Base-by-base conservation (phyloP, 53 echinoderm and acorn worm species). In the Temnopleurus reevesii region DNA sequence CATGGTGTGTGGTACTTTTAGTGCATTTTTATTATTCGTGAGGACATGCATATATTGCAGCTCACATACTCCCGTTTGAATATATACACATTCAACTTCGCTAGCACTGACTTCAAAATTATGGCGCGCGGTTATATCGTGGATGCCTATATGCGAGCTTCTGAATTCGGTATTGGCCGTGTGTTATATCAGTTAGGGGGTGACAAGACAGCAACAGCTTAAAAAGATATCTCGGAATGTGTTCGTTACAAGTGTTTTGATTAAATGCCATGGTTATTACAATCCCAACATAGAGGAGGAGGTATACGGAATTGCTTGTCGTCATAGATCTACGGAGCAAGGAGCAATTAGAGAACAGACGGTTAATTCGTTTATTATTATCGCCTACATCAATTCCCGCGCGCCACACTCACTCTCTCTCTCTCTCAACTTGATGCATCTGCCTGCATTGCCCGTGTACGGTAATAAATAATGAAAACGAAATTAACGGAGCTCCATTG, bases 401-500 rank as follows among this genome's bases (percentile, higher is more conserved):
- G 77, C 77, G 77, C 25, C n/a, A n/a, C n/a, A n/a, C n/a, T n/a
- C n/a, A n/a, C n/a, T n/a, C n/a, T n/a, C n/a, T n/a, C n/a, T n/a
- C n/a, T n/a, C n/a, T n/a, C n/a, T 25, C 77, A 77, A 77, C 77
- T 77, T 77, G 77, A 77, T 45, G 77, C 77, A 24, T 45, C 77
- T 45, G 12, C 25, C 46, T 77, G 77, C 10, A 77, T 2, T 43
- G 46, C 23, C 36, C 46, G 77, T 19, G 46, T 13, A 77, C 46
- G 46, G 77, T 77, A 77, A 77, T 77, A 77, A 77, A 77, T 77
- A 77, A 77, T 77, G 77, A 77, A 77, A 77, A 46, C 77, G 46
- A 77, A 77, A 77, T 77, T 77, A 77, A 46, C 77, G 25, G 45
- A n/a, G 46, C 19, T 9, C 46, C 46, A 77, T 46, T 46, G 77